Evolutionary conservation across 2,797 vertebrate genomes (phyloP).

Genomic region (Megaceryle alcyon): DNA sequence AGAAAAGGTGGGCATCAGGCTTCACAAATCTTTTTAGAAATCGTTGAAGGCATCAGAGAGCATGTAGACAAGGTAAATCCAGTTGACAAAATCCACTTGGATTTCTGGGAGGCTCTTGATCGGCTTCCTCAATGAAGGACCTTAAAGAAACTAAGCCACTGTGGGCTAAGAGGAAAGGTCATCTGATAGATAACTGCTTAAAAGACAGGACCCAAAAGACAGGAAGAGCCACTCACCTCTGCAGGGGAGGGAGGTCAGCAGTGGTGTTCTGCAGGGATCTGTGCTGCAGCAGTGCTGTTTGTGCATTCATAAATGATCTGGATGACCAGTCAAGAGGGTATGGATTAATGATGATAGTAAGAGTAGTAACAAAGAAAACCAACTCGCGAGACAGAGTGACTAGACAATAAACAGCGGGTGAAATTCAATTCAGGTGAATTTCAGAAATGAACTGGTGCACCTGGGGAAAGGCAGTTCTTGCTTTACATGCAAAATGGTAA

Average conservation of each 20-base stretch:
- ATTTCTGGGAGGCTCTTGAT: conserved; percentile 6
- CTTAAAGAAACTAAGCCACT: neutral
- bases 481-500: neutral
- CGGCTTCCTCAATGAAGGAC: neutral
- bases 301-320: neutral
- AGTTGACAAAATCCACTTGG: conserved; percentile 9
- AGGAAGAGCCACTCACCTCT: neutral
- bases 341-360: neutral
- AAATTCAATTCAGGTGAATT: neutral
- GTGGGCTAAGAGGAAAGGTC: neutral
- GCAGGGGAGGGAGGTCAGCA: neutral
- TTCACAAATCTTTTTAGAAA: neutral
- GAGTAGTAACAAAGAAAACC: neutral
- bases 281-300: neutral
- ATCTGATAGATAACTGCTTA: neutral
- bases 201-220: neutral
- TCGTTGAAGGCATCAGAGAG: neutral
- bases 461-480: neutral
- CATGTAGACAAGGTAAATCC: neutral
- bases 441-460: neutral
- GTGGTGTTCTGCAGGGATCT: neutral
- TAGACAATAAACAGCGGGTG: neutral
- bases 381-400: rapidly evolving
- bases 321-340: neutral
- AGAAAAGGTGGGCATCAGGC: neutral